Conservation (phyloP, 2,888 invertebrate genomes). For the Germaria angustata region DNA sequence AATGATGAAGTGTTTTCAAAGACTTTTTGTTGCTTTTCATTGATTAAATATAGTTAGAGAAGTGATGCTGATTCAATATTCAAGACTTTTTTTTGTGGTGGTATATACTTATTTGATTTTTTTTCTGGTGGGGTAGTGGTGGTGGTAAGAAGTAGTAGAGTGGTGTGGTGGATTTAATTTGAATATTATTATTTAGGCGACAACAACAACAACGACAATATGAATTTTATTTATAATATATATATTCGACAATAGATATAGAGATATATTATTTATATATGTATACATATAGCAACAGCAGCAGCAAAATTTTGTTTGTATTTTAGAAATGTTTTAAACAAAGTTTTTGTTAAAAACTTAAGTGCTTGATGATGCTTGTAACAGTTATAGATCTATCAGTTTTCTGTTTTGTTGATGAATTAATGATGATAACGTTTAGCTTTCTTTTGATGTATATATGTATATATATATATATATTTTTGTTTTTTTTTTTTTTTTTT, state of each 20-base stretch:
- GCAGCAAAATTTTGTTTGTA: conserved; percentile 59
- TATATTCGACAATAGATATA: conserved; percentile 50
- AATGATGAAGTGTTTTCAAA: conserved; percentile 58
- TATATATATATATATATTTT: not conserved
- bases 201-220: conserved; percentile 69
- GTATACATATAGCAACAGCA: conserved; percentile 65
- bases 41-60: conserved; percentile 38
- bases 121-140: conserved; percentile 50
- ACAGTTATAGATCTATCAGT: conserved; percentile 25
- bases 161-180: conserved; percentile 56
- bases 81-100: conserved; percentile 49
- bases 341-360: conserved; percentile 27
- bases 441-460: conserved; percentile 34
- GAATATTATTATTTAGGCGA: conserved; percentile 65
- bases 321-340: conserved; percentile 31
- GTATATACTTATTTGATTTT: conserved; percentile 41
- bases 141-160: conserved; percentile 57
- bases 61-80: conserved; percentile 54
- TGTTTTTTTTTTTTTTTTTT: no score
- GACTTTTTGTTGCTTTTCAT: conserved; percentile 37
- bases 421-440: conserved; percentile 40
- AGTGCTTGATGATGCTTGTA: conserved; percentile 43
- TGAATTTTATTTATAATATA: conserved; percentile 60
- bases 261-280: conserved; percentile 48
- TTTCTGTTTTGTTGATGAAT: conserved; percentile 22